Base-by-base conservation (phyloP, 2,888 invertebrate genomes). In the Pyrocoelia pectoralis region DNA sequence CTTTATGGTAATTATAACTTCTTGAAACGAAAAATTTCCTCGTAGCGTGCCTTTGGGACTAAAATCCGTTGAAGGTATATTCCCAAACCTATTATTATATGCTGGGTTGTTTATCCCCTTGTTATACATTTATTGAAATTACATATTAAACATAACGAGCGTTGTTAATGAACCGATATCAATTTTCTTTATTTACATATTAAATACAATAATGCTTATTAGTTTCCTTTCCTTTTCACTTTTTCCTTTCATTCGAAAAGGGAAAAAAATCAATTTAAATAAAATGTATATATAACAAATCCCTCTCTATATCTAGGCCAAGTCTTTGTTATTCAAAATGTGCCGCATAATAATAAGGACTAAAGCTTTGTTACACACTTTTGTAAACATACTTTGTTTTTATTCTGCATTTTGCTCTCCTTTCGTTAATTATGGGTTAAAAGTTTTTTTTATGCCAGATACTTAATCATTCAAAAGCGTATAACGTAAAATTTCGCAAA, bases 111-210 rank as follows among this genome's bases (percentile, higher is more conserved):
- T 51, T 50, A 41, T 50, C 56, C 50, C 40, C 57, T 57, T 57
- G 50, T 57, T 57, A 57, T 50, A 51, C 57, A 57, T 57, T 57
- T 57, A 57, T 57, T 57, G 57, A 28, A 38, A 49, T 48, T 48
- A 56, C 56, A 49, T 49, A 56, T 57, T 57, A 57, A 51, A 51
- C 50, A 14, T 56, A 56, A 56, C 49, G 49, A 33, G 49, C 49
- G 33, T 48, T 33, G 49, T 49, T 56, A 33, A 48, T 33, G 48
- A 49, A 29, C 13, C n/a, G 41, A 5, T 38, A 38, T 8, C 3
- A n/a, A 3, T 12, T 38, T n/a, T 38, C 38, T 9, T 12, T 3
- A 38, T 12, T 38, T 38, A 9, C n/a, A 13, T 9, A 15, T 13
- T 8, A 15, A 43, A 8, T 15, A 43, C 1, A 43, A 13, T 13